Base-by-base conservation (phyloP, 2,888 invertebrate species). In the Drosophila kambysellisi region DNA sequence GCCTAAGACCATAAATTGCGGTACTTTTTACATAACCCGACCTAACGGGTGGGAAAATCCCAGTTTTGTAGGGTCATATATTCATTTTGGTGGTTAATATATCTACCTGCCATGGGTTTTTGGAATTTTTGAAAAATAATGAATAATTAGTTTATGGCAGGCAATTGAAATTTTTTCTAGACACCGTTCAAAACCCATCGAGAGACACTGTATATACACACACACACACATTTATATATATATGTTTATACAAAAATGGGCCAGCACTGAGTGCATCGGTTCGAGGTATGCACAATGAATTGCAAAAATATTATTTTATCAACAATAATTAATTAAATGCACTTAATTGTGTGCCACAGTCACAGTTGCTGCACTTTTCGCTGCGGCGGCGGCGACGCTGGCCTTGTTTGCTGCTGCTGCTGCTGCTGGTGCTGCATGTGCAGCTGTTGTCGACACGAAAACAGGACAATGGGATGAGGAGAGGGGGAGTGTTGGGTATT, bases 241-340 rank as follows among this genome's bases (percentile, higher is more conserved):
- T 15, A 37, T 46, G 15, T 46, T 8, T 20, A 12, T 12, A 20
- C 4, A 46, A 46, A 46, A 56, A 68, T 50, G 57, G 33, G 15
- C 43, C 66, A 56, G 41, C n/a, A 51, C 71, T 61, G 60, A 59
- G 61, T 46, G 35, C 57, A 53, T 17, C 46, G 62, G 53, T 43
- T 54, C 79, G 62, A 70, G 77, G 74, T 75, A 72, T 73, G 72
- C 72, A 87, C 84, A 85, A 88, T 90, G 88, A 90, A 88, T 88
- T 86, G 87, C 85, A 77, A 86, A 89, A 89, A 88, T 88, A 89
- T 89, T 90, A 89, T 88, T 90, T 90, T 90, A 90, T 89, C 89
- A 88, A 86, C 89, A 88, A 89, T 89, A 89, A 89, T 89, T 90
- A 89, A 89, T 89, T 90, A 88, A 88, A 88, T 82, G 88, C 88